Percentiles rank a stretch among this genome's conserved stretches.
These are phyloP conservation scores for Psix sp. DNA, from an alignment of 1,140 invertebrate species.

Conservation along the genomic window DNA sequence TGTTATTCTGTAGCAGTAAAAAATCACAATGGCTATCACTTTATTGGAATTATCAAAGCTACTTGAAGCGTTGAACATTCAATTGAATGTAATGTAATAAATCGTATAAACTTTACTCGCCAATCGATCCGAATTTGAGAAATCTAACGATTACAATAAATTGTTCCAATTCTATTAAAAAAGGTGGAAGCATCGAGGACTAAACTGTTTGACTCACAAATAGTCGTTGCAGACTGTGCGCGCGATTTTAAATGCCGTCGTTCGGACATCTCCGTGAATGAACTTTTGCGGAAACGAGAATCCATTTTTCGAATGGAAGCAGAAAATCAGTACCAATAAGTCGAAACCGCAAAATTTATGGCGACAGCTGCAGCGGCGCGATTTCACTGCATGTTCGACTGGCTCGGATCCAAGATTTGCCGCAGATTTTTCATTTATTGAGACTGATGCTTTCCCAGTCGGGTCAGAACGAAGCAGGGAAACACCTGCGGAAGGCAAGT, in stretches of 20 bases:
- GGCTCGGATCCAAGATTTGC: slow-evolving; percentile 48
- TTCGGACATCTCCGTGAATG: slow-evolving; percentile 3
- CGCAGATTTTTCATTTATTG: slow-evolving; percentile 56
- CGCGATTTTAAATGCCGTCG: background rate
- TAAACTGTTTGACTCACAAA: too few relatives aligned
- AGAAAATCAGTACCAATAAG: slow-evolving; percentile 54
- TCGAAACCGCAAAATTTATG: slow-evolving; percentile 42
- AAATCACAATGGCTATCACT: too few relatives aligned
- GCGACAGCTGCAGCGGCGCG: slow-evolving; percentile 42
- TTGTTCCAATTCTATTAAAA: too few relatives aligned
- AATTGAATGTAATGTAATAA: too few relatives aligned
- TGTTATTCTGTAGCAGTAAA: too few relatives aligned
- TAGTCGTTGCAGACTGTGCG: too few relatives aligned
- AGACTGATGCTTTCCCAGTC: slow-evolving; percentile 41
- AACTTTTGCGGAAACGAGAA: slow-evolving; percentile 6
- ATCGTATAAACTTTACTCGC: too few relatives aligned
- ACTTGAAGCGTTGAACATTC: too few relatives aligned
- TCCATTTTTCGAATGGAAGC: slow-evolving; percentile 36
- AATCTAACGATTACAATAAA: too few relatives aligned
- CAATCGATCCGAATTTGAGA: too few relatives aligned
- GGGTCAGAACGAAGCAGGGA: slow-evolving; percentile 18
- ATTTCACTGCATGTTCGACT: slow-evolving; percentile 25
- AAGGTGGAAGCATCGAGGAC: too few relatives aligned
- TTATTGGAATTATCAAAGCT: too few relatives aligned
- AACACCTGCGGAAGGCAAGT: background rate